Conservation (phyloP, 2,888 invertebrate species). For the Bugulina stolonifera region DNA sequence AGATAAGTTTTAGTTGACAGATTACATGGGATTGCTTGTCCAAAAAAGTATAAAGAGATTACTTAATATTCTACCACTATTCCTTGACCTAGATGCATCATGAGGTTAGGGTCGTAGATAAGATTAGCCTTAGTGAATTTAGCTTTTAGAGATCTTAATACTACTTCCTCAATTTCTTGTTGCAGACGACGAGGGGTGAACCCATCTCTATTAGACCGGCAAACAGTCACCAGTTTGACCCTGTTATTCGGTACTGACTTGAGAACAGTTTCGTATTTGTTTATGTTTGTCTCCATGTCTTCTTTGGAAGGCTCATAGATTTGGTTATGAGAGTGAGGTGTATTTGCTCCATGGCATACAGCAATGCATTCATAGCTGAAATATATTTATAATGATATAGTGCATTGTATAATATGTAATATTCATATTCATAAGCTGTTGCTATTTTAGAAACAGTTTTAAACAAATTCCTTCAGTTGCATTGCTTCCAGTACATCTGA, state of each 20-base stretch:
- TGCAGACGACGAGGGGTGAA: conserved; percentile 10
- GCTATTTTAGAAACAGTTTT: too few relatives aligned
- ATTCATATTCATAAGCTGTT: too few relatives aligned
- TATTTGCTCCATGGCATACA: conserved; percentile 12
- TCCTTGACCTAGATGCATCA: conserved; percentile 15
- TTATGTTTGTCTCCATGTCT: not conserved
- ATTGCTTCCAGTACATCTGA: too few relatives aligned
- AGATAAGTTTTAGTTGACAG: too few relatives aligned
- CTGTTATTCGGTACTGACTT: not conserved
- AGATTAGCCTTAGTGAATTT: not conserved
- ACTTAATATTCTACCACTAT: too few relatives aligned
- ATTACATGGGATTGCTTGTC: too few relatives aligned
- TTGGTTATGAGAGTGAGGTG: not conserved
- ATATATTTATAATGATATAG: too few relatives aligned
- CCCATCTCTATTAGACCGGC: conserved; percentile 12
- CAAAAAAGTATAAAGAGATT: too few relatives aligned
- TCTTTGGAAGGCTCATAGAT: not conserved
- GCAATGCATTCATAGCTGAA: not conserved
- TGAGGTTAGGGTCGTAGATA: conserved; percentile 1
- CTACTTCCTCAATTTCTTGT: not conserved
- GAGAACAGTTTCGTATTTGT: not conserved
- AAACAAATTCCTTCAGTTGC: too few relatives aligned
- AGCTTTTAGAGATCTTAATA: not conserved
- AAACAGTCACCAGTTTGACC: conserved; percentile 9
- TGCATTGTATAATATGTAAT: too few relatives aligned